Evolutionary conservation across 2,113 vertebrate species (phyloP), one percentile per base, ranked within the genome.

Genomic region (Alaudala cheleensis): DNA sequence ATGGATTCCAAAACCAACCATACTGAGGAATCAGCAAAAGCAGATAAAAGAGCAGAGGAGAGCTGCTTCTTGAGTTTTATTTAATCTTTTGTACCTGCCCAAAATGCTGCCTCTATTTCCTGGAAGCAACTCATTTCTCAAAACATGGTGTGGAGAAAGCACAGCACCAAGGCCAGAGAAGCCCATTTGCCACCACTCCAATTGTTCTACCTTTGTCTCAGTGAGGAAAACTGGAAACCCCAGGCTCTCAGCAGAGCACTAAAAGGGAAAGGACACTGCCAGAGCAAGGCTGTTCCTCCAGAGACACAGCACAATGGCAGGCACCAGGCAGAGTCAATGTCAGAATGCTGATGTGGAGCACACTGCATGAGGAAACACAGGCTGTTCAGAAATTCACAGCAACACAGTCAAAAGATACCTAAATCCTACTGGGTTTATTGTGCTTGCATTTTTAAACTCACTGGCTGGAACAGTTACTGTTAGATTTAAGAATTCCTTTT

Each of bases 211-310:
- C 28, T 13, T 2, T 0, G 13, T 44, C 64, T 76, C 29, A 44
- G 0, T 0, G 5, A 31, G 22, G 28, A 65, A 57, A 73, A 37
- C 18, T 15, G 39, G 26, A 74, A 78, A 78, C 1, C 5, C 14
- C 5, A 62, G 22, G 34, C 47, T 44, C 28, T 20, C 37, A 81
- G 25, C 51, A 69, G 37, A 65, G 19, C 34, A 45, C 37, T 16
- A 1, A 11, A 37, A 66, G 13, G 14, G 24, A 71, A 74, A 67
- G 20, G 18, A 39, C 42, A 16, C 12, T 29, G 44, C 31, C 47
- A 65, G 54, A 57, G 47, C 9, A 29, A 42, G 42, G 12, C 31
- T 3, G 4, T 2, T 77, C 50, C 45, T 40, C 10, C 21, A 58
- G 67, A 51, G 39, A 58, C n/a, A 60, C 12, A 2, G 2, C 20